Evolutionary conservation across 2,797 vertebrate species (phyloP), one percentile per base, ranked within the genome.

Genomic region (Naso thynnoides): DNA sequence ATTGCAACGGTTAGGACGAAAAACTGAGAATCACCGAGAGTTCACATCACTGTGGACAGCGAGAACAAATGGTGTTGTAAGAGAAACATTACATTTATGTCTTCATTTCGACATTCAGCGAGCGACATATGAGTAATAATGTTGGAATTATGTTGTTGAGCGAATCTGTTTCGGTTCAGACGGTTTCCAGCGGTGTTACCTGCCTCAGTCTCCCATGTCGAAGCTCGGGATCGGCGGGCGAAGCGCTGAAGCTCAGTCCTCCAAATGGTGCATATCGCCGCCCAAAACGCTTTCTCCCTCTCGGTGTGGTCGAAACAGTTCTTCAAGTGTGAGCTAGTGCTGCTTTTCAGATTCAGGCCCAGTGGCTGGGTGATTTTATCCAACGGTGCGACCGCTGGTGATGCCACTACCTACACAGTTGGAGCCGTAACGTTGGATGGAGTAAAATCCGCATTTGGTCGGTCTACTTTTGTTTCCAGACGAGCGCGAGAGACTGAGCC

Each of bases 181-280:
- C 21, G 47, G 39, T 19, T 21, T 39, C 3, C 10, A 2, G 0
- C 24, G 29, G 11, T 27, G 5, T 84, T 87, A 88, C 89, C 88
- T 89, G 85, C 54, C 81, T 78, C 79, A 36, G 13, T 36, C 75
- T 69, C 72, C 82, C 78, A 64, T 74, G 79, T 21, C 38, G 59
- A 16, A 24, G 70, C 78, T 45, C 44, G 23, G 42, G 3, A 24
- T 48, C 58, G 45, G 50, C 26, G 18, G 44, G 19, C 42, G 58
- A 18, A 24, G 64, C 24, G 61, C 27, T 29, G 42, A 11, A 19
- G 59, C 76, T 84, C 73, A 72, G 59, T 44, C 73, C 54, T 29
- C 69, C 62, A 29, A 24, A 38, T 18, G 53, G 21, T 44, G 54
- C 81, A 77, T 82, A 66, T 70, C 53, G 23, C 54, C 71, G 21